phyloP scores from a whole-genome alignment of 1,140 invertebrate genomes.

The Bombus vancouverensis region DNA sequence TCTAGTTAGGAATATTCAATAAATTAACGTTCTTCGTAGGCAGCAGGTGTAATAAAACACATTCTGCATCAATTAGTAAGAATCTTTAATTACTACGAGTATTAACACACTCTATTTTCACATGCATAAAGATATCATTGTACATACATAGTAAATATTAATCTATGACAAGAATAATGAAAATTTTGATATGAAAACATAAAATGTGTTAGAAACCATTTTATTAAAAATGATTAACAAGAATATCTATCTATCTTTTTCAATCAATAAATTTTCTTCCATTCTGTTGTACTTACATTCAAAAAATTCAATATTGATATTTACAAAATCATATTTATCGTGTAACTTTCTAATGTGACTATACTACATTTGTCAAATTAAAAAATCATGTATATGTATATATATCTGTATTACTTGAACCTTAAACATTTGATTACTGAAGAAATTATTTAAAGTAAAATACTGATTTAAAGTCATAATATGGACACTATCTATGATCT shows the following conservation, averaged over 20 bases:
- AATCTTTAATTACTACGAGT: too few relatives aligned
- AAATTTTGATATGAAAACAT: neutral
- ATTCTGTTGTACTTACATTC: neutral
- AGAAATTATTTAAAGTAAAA: neutral
- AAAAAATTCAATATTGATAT: neutral
- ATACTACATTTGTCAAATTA: neutral
- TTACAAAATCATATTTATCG: neutral
- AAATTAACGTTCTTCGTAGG: neutral
- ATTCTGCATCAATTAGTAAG: too few relatives aligned
- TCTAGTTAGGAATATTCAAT: neutral
- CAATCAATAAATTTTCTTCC: neutral
- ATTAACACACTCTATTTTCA: neutral
- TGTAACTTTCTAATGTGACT: neutral
- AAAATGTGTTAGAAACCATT: neutral
- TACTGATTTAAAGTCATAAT: neutral
- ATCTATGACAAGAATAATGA: neutral
- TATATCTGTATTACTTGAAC: neutral
- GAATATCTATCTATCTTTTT: neutral
- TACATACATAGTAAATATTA: neutral
- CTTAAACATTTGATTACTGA: neutral
- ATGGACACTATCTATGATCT: too few relatives aligned
- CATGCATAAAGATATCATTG: neutral
- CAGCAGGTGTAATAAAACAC: too few relatives aligned
- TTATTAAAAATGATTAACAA: neutral
- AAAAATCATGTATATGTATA: neutral